phyloP scores from a whole-genome alignment of 2,113 vertebrate genomes.

The Callopanchax toddi region DNA sequence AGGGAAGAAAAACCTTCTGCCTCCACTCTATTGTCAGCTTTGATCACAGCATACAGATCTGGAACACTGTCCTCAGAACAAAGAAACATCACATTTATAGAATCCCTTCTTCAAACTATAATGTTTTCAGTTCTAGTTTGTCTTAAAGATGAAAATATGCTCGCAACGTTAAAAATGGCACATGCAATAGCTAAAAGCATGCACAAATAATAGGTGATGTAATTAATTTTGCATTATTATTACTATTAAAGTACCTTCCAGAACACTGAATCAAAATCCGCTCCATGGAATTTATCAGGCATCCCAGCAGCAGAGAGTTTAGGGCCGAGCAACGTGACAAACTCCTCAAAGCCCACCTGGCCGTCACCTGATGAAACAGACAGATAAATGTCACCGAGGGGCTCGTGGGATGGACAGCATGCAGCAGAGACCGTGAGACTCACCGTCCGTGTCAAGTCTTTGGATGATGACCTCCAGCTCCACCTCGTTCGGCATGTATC shows the following conservation, averaged over 20 bases:
- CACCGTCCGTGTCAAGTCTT: constrained; percentile 94
- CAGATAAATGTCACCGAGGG: constrained; percentile 3
- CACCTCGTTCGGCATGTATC: constrained; percentile 98
- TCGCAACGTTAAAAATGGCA: too few relatives aligned
- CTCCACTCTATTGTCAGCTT: neutral
- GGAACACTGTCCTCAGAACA: too few relatives aligned
- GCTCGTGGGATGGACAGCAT: constrained; percentile 6
- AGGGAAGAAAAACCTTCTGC: constrained; percentile 11
- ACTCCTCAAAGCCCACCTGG: constrained; percentile 97
- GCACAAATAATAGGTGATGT: too few relatives aligned
- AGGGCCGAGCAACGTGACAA: constrained; percentile 94
- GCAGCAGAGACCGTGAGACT: constrained; percentile 23
- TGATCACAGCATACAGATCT: neutral
- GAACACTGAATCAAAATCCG: constrained; percentile 96
- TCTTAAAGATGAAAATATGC: too few relatives aligned
- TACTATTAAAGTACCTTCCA: constrained; percentile 96
- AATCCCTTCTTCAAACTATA: too few relatives aligned
- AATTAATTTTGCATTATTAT: too few relatives aligned
- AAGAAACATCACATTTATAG: too few relatives aligned
- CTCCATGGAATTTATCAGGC: constrained; percentile 94
- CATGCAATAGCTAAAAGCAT: too few relatives aligned
- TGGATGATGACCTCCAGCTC: constrained; percentile 97
- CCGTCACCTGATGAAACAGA: constrained; percentile 85
- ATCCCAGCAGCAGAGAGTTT: constrained; percentile 93
- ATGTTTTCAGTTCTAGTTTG: too few relatives aligned